Evolutionary conservation across 2,888 invertebrate species (phyloP).

Genomic region (Lepidochrysops patricia): DNA sequence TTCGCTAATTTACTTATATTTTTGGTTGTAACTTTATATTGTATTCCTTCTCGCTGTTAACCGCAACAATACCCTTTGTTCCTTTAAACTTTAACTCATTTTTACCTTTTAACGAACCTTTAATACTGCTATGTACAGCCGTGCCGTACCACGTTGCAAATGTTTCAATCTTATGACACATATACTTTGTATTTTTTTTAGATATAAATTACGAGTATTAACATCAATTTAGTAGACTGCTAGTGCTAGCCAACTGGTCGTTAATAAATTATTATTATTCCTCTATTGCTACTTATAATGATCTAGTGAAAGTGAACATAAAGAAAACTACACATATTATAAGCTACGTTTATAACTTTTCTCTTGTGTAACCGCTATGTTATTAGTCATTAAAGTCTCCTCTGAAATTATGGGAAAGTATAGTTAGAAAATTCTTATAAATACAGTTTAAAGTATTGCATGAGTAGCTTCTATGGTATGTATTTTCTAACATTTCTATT

Average conservation of each 20-base stretch:
- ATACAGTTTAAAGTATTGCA: too few species aligned
- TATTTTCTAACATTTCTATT: too few species aligned
- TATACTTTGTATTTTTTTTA: too few species aligned
- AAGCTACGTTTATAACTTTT: conserved; percentile 9
- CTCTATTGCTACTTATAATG: not conserved
- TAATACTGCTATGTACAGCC: not conserved
- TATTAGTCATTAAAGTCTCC: conserved; percentile 5
- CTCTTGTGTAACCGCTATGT: conserved; percentile 7
- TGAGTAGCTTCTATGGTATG: too few species aligned
- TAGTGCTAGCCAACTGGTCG: too few species aligned
- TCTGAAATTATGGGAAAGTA: conserved; percentile 7
- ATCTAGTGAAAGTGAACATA: conserved; percentile 6
- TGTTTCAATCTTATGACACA: not conserved
- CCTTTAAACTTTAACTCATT: not conserved
- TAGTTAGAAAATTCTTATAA: not conserved
- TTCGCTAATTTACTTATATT: too few species aligned
- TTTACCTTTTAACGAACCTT: not conserved
- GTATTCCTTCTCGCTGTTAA: not conserved
- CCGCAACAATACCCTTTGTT: not conserved
- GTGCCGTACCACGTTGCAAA: not conserved
- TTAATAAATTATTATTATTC: not conserved
- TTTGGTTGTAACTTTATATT: too few species aligned
- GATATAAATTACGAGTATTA: too few species aligned
- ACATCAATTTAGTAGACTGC: not conserved
- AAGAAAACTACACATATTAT: not conserved